Evolutionary conservation across 2,888 invertebrate species (phyloP).

Genomic region (Anthophora plumipes): DNA sequence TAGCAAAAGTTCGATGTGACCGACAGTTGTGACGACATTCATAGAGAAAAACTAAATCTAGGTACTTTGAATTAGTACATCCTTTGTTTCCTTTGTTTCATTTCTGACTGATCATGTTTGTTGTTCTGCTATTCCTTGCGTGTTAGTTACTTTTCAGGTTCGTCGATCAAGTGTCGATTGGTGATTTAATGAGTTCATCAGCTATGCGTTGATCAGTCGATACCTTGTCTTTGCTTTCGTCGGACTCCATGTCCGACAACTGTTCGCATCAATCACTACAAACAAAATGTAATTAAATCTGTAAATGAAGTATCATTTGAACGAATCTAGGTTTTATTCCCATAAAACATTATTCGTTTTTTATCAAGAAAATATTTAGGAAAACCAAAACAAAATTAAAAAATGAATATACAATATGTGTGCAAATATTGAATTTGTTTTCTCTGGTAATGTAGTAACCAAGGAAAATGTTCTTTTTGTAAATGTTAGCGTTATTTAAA

Average conservation of each 20-base stretch:
- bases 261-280: conserved; percentile 81
- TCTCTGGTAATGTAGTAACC: no score
- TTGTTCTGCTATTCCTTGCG: not conserved
- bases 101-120: conserved; percentile 4
- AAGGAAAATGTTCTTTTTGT: no score
- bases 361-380: no score
- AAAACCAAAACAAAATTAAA: no score
- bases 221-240: conserved; percentile 70
- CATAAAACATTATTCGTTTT: no score
- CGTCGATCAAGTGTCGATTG: conserved; percentile 29
- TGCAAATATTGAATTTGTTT: no score
- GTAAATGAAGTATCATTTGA: not conserved
- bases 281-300: not conserved
- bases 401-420: no score
- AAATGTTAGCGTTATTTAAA: no score
- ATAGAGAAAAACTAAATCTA: conserved; percentile 42
- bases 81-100: conserved; percentile 2
- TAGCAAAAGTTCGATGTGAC: conserved; percentile 38
- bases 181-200: conserved; percentile 48
- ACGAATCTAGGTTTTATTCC: no score
- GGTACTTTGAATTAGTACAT: conserved; percentile 23
- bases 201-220: conserved; percentile 60
- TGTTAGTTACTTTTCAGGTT: not conserved
- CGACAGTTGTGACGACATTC: conserved; percentile 32
- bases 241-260: conserved; percentile 77